These are phyloP conservation scores for Enteromius argenteus DNA, from an alignment of 2,797 vertebrate species.

Conservation along the genomic window DNA sequence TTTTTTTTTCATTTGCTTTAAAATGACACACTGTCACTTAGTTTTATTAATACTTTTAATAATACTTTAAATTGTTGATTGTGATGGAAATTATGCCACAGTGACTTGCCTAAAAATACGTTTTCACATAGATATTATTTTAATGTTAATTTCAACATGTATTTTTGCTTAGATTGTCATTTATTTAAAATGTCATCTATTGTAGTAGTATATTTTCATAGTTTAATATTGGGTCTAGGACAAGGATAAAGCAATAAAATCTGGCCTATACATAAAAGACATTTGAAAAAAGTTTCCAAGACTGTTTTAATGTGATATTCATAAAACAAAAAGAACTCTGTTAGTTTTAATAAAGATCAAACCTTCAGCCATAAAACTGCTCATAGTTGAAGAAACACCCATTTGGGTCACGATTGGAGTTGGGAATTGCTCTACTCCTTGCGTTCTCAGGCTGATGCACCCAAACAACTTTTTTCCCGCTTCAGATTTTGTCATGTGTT, in stretches of 20 bases:
- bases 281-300: not conserved
- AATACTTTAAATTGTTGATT: not conserved
- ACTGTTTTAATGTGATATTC: not conserved
- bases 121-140: not conserved
- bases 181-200: not conserved
- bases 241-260: conserved; percentile 2
- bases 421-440: conserved; percentile 23
- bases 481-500: conserved; percentile 47
- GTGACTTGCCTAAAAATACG: not conserved
- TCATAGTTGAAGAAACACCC: conserved; percentile 1
- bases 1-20: not conserved
- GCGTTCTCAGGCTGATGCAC: conserved; percentile 33
- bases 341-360: conserved; percentile 23
- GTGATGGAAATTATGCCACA: not conserved
- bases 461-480: conserved; percentile 2
- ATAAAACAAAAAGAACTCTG: conserved; percentile 9
- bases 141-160: not conserved
- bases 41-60: not conserved
- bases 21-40: not conserved
- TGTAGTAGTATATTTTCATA: not conserved
- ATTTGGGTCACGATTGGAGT: conserved; percentile 17
- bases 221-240: not conserved
- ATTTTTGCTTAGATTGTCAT: not conserved
- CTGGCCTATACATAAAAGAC: not conserved
- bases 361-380: not conserved